A percentile compares a stretch with the other conserved stretches of the same genome.
phyloP scores from a whole-genome alignment of 1,140 invertebrate species.

The Diabrotica undecimpunctata region DNA sequence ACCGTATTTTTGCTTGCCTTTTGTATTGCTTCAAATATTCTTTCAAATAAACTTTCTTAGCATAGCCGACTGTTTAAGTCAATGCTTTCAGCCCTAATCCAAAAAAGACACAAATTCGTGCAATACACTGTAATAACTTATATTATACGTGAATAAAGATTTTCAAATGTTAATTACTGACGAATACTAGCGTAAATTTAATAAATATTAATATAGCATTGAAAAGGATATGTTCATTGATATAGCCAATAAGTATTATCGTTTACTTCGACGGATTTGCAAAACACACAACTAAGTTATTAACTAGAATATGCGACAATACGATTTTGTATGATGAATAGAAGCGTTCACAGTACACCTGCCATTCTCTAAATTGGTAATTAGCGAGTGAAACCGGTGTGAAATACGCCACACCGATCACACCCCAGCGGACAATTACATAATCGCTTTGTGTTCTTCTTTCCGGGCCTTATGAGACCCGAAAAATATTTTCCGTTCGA shows the following conservation, averaged over 20 bases:
- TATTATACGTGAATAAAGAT: too few species aligned
- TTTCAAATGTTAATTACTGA: too few species aligned
- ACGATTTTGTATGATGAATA: conserved; percentile 39
- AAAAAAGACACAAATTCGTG: too few species aligned
- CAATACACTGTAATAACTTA: too few species aligned
- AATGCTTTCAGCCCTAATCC: too few species aligned
- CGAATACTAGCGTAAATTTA: background rate
- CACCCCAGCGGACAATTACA: conserved; percentile 40
- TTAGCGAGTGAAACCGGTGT: conserved; percentile 47
- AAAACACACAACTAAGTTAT: conserved; percentile 34
- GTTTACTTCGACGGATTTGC: background rate
- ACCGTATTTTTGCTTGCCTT: too few species aligned
- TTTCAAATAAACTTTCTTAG: too few species aligned
- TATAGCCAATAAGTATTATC: background rate
- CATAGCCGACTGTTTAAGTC: too few species aligned
- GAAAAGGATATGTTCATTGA: background rate
- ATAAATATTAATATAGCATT: background rate
- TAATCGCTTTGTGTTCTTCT: conserved; percentile 17
- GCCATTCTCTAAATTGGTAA: conserved; percentile 46
- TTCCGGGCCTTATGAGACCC: background rate
- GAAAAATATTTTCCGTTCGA: background rate
- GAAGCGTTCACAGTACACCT: conserved; percentile 40
- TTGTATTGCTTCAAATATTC: too few species aligned
- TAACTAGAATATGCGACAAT: conserved; percentile 40
- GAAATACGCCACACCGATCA: conserved; percentile 45